phyloP scores from a whole-genome alignment of 2,888 invertebrate species.

The Cantharis flavilabris region DNA sequence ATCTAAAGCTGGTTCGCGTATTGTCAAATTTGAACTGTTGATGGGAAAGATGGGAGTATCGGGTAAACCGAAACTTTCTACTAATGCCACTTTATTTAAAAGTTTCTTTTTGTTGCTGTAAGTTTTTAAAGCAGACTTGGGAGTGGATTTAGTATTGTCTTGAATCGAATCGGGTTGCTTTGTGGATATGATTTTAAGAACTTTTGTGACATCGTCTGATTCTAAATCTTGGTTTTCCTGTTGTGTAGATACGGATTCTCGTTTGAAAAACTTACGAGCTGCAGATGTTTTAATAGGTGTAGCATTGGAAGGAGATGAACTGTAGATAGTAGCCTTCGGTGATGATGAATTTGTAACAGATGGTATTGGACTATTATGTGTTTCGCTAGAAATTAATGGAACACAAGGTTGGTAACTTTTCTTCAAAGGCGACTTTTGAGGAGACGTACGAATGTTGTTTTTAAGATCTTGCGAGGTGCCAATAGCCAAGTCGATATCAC shows the following conservation, averaged over 20 bases:
- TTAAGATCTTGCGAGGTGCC: constrained; percentile 17
- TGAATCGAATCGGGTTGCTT: constrained; percentile 26
- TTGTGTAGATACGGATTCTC: neutral
- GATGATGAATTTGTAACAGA: neutral
- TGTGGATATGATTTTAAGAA: constrained; percentile 43
- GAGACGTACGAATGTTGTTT: neutral
- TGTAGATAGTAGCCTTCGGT: neutral
- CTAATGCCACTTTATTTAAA: constrained; percentile 29
- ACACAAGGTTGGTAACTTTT: neutral
- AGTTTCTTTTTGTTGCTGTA: constrained; percentile 44
- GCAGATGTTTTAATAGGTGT: constrained; percentile 1
- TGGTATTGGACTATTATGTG: neutral
- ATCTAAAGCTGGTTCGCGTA: constrained; percentile 30
- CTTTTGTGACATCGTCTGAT: constrained; percentile 40
- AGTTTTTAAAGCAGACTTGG: constrained; percentile 40
- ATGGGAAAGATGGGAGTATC: constrained; percentile 45
- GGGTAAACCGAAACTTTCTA: constrained; percentile 48
- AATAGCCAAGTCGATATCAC: constrained; percentile 53
- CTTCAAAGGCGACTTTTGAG: neutral
- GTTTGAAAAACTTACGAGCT: constrained; percentile 33
- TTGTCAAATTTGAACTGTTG: constrained; percentile 28
- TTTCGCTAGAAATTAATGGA: neutral
- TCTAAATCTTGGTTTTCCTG: constrained; percentile 1
- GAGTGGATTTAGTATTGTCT: constrained; percentile 27
- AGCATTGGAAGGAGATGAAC: constrained; percentile 9